These are phyloP conservation scores for Eristalis intricaria DNA, from an alignment of 2,888 invertebrate species.

Conservation along the genomic window DNA sequence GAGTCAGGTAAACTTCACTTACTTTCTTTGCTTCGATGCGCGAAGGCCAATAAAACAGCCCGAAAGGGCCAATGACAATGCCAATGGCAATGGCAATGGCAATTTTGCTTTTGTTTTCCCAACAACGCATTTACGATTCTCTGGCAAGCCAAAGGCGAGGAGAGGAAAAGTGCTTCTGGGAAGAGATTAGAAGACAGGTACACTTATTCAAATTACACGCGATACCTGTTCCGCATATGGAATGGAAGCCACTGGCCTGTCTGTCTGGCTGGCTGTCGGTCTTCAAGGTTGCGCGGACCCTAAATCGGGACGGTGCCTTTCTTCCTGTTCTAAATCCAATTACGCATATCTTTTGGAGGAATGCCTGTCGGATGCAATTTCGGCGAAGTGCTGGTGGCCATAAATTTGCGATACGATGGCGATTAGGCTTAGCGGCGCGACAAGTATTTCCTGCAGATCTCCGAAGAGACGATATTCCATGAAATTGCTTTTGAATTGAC, in stretches of 20 bases:
- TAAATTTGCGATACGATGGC: conserved; percentile 34
- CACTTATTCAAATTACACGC: conserved; percentile 7
- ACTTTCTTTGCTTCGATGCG: conserved; percentile 56
- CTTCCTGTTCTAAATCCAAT: neutral
- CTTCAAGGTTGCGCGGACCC: conserved; percentile 25
- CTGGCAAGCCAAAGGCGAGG: neutral
- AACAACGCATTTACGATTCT: conserved; percentile 29
- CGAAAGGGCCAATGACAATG: neutral
- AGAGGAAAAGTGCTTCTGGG: conserved; percentile 18
- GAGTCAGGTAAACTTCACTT: conserved; percentile 61
- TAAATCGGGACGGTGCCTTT: neutral
- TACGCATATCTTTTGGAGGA: neutral
- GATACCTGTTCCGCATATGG: conserved; percentile 14
- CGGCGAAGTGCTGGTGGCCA: neutral
- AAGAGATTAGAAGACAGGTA: conserved; percentile 16
- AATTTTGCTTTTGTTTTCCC: neutral
- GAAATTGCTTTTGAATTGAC: neutral
- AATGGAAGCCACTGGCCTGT: neutral
- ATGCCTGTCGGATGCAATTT: neutral
- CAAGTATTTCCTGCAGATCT: neutral
- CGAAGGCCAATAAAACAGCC: conserved; percentile 35
- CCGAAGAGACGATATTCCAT: neutral
- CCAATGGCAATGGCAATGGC: neutral
- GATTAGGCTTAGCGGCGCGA: conserved; percentile 49
- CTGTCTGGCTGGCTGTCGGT: neutral